Evolutionary conservation across 2,113 vertebrate species (phyloP), one percentile per base, ranked within the genome.

Genomic region (Toxostoma redivivum): DNA sequence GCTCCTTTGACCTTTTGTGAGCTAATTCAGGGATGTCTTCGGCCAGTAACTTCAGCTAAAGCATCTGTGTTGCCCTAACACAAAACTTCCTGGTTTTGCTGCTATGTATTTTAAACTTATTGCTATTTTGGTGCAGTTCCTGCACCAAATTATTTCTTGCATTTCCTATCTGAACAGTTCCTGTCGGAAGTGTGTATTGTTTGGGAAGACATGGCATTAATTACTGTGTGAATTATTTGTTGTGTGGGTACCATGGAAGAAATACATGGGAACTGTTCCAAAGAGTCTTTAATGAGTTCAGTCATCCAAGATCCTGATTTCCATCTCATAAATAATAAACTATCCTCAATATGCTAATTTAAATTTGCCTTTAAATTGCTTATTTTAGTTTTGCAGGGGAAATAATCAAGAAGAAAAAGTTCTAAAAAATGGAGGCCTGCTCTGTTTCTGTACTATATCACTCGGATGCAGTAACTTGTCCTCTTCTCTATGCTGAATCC

Each of bases 241-340:
- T 95, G 76, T 77, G 88, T 84, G 71, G 84, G 88, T 82, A 71
- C 71, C 5, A 8, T 66, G 76, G 61, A 82, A 90, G 92, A 97
- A 95, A 90, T 96, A 95, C 89, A 95, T 95, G 92, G 86, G 80
- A 91, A 90, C 95, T 93, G 56, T 89, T 96, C 96, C 95, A 88
- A 92, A 71, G 87, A 88, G 90, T 90, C 82, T 92, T 91, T 95
- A 97, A 95, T 97, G 95, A 95, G 73, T 96, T 97, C 95, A 97
- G 94, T 97, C 97, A 96, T 96, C 88, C 86, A 93, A 77, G 90
- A 96, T 97, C 67, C 81, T 94, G 92, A 97, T 98, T 98, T 97
- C 96, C 95, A 97, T 97, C 97, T 98, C 97, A 98, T 97, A 98
- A 98, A 97, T 98, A 97, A 98, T 97, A 97, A 97, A 92, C 81